Evolutionary conservation across 2,797 vertebrate genomes (phyloP).

Genomic region (Anableps anableps): DNA sequence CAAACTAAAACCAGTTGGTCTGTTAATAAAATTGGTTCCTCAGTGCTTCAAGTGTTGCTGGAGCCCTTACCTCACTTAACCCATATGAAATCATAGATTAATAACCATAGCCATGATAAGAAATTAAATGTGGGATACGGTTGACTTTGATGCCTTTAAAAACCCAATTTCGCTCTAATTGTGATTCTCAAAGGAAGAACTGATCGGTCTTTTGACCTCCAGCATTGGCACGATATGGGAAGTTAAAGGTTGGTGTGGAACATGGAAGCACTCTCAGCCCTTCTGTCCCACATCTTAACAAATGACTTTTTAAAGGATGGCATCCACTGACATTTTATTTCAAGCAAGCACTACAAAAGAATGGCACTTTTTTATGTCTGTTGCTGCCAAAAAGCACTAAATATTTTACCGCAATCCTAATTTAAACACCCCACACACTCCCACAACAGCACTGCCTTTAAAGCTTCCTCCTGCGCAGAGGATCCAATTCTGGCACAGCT

Average conservation of each 20-base stretch:
- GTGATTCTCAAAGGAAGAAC: conserved; percentile 3
- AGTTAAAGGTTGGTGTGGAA: neutral
- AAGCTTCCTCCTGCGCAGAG: conserved; percentile 42
- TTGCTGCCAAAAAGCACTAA: conserved; percentile 45
- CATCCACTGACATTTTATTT: conserved; percentile 5
- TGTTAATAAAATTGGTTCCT: neutral
- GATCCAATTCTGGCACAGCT: conserved; percentile 57
- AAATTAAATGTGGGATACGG: conserved; percentile 14
- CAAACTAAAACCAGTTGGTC: neutral
- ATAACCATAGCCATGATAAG: conserved; percentile 28
- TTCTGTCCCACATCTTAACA: neutral
- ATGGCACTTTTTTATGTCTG: conserved; percentile 6
- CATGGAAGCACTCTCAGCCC: conserved; percentile 13
- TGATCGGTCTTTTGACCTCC: conserved; percentile 53
- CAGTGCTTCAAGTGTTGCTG: neutral
- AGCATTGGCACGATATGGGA: conserved; percentile 7
- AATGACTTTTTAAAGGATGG: neutral
- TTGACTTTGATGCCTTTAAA: conserved; percentile 36
- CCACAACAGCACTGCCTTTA: conserved; percentile 33
- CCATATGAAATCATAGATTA: conserved; percentile 25
- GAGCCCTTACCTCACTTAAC: neutral
- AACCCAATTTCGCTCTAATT: conserved; percentile 19
- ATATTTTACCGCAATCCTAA: conserved; percentile 60
- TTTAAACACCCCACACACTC: conserved; percentile 42
- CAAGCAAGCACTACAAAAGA: conserved; percentile 27